phyloP scores from a whole-genome alignment of 2,113 vertebrate species.

The Pseudorectes ferrugineus region DNA sequence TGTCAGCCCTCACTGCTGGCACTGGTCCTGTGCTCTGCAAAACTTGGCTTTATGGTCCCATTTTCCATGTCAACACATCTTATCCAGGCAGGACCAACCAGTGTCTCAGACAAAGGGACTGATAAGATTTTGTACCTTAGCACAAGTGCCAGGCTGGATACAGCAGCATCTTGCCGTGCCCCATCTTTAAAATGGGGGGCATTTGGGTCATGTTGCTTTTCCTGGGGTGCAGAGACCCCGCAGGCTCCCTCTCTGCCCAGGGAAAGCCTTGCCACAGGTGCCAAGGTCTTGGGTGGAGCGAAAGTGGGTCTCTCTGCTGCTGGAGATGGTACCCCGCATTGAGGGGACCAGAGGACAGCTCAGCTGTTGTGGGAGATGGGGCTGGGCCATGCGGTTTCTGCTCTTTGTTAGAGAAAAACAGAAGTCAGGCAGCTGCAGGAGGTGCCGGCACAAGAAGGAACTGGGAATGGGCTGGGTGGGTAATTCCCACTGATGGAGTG shows the following conservation, averaged over 20 bases:
- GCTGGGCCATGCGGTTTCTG: not conserved
- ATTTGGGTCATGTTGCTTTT: not conserved
- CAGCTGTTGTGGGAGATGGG: not conserved
- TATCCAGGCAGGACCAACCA: not conserved
- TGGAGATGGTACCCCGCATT: fast-evolving
- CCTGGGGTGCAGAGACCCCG: not conserved
- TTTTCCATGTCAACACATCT: fast-evolving
- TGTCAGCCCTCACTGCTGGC: not conserved
- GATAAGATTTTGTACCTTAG: not conserved
- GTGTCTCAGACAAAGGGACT: fast-evolving
- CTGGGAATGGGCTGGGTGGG: not conserved
- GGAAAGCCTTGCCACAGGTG: not conserved
- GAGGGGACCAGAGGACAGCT: not conserved
- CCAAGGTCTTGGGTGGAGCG: not conserved
- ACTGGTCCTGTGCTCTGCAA: not conserved
- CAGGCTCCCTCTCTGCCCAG: not conserved
- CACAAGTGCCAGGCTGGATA: not conserved
- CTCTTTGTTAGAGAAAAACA: not conserved
- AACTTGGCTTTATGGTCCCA: not conserved
- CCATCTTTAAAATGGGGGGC: not conserved
- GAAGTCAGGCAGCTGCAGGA: not conserved
- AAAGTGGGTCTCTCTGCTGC: not conserved
- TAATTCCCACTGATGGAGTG: not conserved
- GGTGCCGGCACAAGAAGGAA: not conserved
- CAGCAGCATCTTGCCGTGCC: not conserved